These are phyloP conservation scores for Hexactinellida sp. DNA, from an alignment of 37 sponge, comb jelly and placozoan genomes.

Conservation along the genomic window DNA sequence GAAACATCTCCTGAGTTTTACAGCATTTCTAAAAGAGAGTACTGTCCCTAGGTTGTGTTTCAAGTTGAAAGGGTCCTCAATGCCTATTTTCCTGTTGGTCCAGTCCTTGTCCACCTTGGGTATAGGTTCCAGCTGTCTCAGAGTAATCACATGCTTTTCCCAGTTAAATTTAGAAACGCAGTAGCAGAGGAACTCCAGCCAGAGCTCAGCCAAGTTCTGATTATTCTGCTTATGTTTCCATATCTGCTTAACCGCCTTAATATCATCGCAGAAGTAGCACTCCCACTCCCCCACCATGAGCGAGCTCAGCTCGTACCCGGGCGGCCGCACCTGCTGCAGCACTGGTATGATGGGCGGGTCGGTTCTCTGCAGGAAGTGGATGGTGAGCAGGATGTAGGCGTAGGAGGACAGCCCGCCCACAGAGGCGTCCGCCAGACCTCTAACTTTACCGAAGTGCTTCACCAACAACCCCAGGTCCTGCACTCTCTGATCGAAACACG, in stretches of 20 bases:
- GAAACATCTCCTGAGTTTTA: neutral
- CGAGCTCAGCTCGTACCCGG: neutral
- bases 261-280: slow-evolving; percentile 34
- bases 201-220: neutral
- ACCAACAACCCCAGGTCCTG: slow-evolving; percentile 40
- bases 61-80: slow-evolving; percentile 86
- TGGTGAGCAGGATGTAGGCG: slow-evolving; percentile 75
- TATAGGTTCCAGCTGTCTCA: slow-evolving; percentile 30
- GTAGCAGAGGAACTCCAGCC: slow-evolving; percentile 28
- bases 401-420: slow-evolving; percentile 82
- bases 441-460: slow-evolving; percentile 72
- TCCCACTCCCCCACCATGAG: slow-evolving; percentile 26
- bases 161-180: slow-evolving; percentile 43
- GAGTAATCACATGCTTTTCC: slow-evolving; percentile 40
- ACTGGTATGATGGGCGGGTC: slow-evolving; percentile 60
- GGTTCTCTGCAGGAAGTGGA: slow-evolving; percentile 73
- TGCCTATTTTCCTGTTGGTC: slow-evolving; percentile 37
- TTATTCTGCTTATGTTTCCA: neutral
- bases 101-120: slow-evolving; percentile 73
- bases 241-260: neutral
- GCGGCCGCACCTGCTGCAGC: slow-evolving; percentile 47
- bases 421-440: slow-evolving; percentile 72
- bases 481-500: slow-evolving; percentile 43
- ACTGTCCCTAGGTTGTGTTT: slow-evolving; percentile 59
- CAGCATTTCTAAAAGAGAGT: slow-evolving; percentile 31